These are phyloP conservation scores for Hippocampus zosterae DNA, from an alignment of 2,113 vertebrate genomes.

Conservation along the genomic window DNA sequence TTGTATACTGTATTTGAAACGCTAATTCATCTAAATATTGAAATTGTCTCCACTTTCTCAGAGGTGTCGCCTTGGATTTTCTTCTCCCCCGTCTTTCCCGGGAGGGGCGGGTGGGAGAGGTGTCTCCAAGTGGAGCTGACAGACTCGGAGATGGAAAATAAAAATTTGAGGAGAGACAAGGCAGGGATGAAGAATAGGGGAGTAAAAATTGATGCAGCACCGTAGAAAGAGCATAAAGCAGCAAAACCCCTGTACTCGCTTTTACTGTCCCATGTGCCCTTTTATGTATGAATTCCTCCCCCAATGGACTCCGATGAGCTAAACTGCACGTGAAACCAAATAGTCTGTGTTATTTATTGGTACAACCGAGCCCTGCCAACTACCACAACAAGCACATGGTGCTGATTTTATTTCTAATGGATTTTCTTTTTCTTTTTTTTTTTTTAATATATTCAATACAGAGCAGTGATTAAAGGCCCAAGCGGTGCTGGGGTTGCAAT, in stretches of 20 bases:
- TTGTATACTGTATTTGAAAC: constrained; percentile 3
- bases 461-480: background rate
- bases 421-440: background rate
- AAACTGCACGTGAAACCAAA: background rate
- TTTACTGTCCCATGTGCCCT: background rate
- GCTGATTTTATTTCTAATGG: background rate
- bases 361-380: background rate
- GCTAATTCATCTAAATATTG: constrained; percentile 6
- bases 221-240: background rate
- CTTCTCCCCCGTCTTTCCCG: background rate
- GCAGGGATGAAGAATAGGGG: background rate
- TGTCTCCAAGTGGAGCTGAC: background rate
- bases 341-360: background rate
- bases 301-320: background rate
- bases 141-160: background rate
- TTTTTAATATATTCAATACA: background rate
- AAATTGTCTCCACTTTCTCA: background rate
- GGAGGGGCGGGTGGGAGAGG: too few species aligned
- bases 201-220: background rate
- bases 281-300: background rate
- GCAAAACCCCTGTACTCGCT: background rate
- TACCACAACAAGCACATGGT: background rate
- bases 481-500: background rate
- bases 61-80: constrained; percentile 1
- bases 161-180: background rate